Evolutionary conservation across 2,113 vertebrate genomes (phyloP).

Genomic region (Tyrannus savana): DNA sequence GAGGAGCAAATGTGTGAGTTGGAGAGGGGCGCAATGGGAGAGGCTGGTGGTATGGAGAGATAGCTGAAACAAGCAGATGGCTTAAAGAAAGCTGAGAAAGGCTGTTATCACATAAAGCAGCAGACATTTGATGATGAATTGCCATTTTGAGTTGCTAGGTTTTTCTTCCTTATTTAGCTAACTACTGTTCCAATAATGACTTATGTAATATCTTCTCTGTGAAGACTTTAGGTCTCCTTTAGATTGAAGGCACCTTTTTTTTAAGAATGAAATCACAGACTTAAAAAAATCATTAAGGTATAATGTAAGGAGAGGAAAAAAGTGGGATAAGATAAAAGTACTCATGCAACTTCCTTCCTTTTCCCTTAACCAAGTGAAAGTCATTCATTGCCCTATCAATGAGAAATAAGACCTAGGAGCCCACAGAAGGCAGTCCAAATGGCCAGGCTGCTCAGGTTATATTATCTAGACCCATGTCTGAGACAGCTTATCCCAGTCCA

Average conservation of each 20-base stretch:
- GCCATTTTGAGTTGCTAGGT: slow-evolving; percentile 46
- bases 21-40: neutral
- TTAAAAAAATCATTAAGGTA: neutral
- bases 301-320: neutral
- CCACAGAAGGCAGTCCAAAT: neutral
- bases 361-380: neutral
- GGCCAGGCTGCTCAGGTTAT: neutral
- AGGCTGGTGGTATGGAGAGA: neutral
- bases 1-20: neutral
- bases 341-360: neutral
- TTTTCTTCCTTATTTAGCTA: slow-evolving; percentile 46
- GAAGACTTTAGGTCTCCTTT: neutral
- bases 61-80: slow-evolving; percentile 66
- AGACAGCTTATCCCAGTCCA: neutral
- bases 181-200: neutral
- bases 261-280: neutral
- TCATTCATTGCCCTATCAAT: neutral
- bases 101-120: slow-evolving; percentile 46
- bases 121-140: slow-evolving; percentile 35
- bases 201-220: slow-evolving; percentile 1
- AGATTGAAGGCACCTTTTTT: neutral
- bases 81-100: slow-evolving; percentile 56
- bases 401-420: neutral
- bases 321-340: neutral
- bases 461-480: neutral